Evolutionary conservation across 2,888 invertebrate species (phyloP), one percentile per base, ranked within the genome.

Genomic region (Dicyrtomina minuta): DNA sequence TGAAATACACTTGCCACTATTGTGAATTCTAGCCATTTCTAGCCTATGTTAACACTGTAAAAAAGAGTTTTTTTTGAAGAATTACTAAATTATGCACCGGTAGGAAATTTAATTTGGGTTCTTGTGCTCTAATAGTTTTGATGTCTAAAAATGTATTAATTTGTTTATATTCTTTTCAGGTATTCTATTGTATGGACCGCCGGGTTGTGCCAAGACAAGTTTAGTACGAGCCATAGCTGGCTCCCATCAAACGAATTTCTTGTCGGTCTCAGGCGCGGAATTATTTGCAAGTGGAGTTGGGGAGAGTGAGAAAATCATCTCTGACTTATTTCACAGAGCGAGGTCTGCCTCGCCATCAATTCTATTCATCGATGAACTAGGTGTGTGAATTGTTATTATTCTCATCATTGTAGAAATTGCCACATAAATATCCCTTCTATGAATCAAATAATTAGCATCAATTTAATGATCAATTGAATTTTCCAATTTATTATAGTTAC

Each of bases 171-270:
- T 15, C 15, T 56, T 75, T 60, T 41, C 70, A 83, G 86, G 88
- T 27, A 82, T 88, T 41, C 80, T 88, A 53, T 80, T 88, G 10
- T 87, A 87, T 80, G 88, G 88, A 0, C 88, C 88, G 5, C 88
- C 88, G 0, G 88, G 88, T 1, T 88, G 88, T 81, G 87, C 86
- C n/a, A 88, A 88, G 81, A 88, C 88, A 0, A 86, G 85, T 5
- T 80, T 88, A 60, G 87, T 86, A 2, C 83, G 85, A 76, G 86
- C 87, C 17, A 80, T 87, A 41, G 87, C 88, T 13, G 82, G 82
- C 39, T 83, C 84, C 43, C 82, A 84, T 6, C 81, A 83, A 70
- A 83, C 84, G 79, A 85, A 85, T 39, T 86, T 88, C 70, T 82
- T 88, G 56, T 81, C 86, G 10, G 83, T 85, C 22, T 86, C 86